These are phyloP conservation scores for Darevskia mixta DNA, from an alignment of 2,797 vertebrate genomes.

Conservation along the genomic window DNA sequence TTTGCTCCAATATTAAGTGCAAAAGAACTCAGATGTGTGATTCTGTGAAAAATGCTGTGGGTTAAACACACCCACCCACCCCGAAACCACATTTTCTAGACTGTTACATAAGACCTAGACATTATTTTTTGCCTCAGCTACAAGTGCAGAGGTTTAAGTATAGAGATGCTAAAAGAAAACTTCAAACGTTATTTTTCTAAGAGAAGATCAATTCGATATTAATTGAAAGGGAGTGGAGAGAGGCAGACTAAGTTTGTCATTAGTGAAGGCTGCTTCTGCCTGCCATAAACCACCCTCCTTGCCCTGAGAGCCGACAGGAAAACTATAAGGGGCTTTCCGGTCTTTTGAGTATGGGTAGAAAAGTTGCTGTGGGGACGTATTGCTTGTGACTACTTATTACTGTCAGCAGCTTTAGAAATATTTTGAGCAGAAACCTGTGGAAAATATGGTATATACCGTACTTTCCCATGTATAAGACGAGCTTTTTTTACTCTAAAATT, in stretches of 20 bases:
- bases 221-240: neutral
- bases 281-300: no score
- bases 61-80: neutral
- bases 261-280: neutral
- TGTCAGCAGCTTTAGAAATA: no score
- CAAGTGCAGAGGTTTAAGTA: neutral
- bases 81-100: neutral
- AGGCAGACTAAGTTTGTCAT: no score
- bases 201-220: neutral
- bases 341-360: no score
- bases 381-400: no score
- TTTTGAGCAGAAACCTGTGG: no score
- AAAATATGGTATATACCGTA: no score
- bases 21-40: neutral
- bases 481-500: no score
- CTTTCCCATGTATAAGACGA: no score
- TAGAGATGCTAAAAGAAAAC: neutral
- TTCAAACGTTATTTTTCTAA: neutral
- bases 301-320: neutral
- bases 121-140: neutral
- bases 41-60: constrained; percentile 1
- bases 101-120: neutral
- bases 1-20: neutral
- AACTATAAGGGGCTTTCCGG: neutral
- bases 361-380: no score